A percentile compares a stretch with the other conserved stretches of the same genome.
phyloP scores from a whole-genome alignment of 2,888 invertebrate species.

The Pyrochroa serraticornis region DNA sequence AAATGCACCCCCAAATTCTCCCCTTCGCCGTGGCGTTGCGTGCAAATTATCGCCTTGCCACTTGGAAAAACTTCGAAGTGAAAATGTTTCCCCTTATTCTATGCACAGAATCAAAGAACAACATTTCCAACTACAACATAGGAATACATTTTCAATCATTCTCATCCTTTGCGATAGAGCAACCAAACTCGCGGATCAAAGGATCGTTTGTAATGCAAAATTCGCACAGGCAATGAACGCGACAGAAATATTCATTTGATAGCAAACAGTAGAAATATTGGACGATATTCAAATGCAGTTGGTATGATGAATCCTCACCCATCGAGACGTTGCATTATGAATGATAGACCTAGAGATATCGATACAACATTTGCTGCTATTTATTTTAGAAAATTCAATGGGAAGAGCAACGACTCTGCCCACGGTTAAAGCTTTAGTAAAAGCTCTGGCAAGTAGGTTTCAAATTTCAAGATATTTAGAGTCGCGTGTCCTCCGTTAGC shows the following conservation, averaged over 20 bases:
- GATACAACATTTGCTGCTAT: too few species aligned
- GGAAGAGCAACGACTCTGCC: too few species aligned
- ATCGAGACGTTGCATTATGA: too few species aligned
- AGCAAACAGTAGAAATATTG: slow-evolving; percentile 1
- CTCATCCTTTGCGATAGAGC: not conserved
- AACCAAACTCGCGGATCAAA: slow-evolving; percentile 7
- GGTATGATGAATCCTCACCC: too few species aligned
- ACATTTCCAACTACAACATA: not conserved
- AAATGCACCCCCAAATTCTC: slow-evolving; percentile 15
- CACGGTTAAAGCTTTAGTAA: too few species aligned
- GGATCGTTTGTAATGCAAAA: slow-evolving; percentile 1
- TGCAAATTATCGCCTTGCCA: slow-evolving; percentile 14
- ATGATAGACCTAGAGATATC: too few species aligned
- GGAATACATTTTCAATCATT: slow-evolving; percentile 3
- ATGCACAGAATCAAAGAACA: slow-evolving; percentile 1
- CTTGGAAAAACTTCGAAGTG: not conserved
- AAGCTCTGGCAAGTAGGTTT: too few species aligned
- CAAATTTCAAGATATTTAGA: too few species aligned
- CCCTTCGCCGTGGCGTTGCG: slow-evolving; percentile 8
- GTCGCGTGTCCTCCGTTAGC: too few species aligned
- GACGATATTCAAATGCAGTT: not conserved
- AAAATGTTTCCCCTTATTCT: slow-evolving; percentile 5
- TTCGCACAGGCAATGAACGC: not conserved
- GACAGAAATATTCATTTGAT: not conserved
- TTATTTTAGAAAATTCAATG: too few species aligned